These are phyloP conservation scores for Shinisaurus crocodilurus DNA, from an alignment of 2,113 vertebrate genomes.

Conservation along the genomic window DNA sequence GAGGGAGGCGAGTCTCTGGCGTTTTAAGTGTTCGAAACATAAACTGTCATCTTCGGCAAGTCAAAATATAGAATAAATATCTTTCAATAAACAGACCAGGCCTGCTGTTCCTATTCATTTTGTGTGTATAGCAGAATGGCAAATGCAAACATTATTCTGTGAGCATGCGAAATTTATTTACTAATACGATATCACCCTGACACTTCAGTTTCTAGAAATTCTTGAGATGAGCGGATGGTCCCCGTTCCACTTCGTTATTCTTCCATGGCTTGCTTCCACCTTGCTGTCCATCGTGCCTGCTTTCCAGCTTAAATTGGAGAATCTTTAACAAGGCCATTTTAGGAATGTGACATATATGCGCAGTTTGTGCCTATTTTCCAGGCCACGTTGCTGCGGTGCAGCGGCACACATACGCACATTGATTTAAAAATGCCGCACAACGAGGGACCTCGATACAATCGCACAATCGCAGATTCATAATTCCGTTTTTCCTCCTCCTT, in stretches of 20 bases:
- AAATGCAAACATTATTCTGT: not conserved
- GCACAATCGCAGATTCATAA: too few species aligned
- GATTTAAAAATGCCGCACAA: too few species aligned
- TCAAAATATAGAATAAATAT: conserved; percentile 29
- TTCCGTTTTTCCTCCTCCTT: too few species aligned
- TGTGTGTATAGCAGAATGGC: not conserved
- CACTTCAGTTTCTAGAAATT: not conserved
- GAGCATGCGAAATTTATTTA: conserved; percentile 2
- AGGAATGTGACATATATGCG: too few species aligned
- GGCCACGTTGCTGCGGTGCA: too few species aligned
- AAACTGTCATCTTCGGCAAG: conserved; percentile 23
- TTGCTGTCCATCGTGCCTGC: not conserved
- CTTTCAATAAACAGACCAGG: conserved; percentile 14
- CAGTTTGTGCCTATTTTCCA: too few species aligned
- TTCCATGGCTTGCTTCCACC: too few species aligned
- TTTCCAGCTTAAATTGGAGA: not conserved
- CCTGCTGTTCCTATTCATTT: conserved; percentile 35
- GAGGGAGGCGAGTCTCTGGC: not conserved
- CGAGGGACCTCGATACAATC: too few species aligned
- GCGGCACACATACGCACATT: too few species aligned
- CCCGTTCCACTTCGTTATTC: too few species aligned
- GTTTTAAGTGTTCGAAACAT: not conserved
- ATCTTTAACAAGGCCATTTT: too few species aligned
- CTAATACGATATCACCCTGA: not conserved
- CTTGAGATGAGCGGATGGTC: not conserved